Evolutionary conservation across 2,888 invertebrate genomes (phyloP).

Genomic region (Patella ulyssiponensis): DNA sequence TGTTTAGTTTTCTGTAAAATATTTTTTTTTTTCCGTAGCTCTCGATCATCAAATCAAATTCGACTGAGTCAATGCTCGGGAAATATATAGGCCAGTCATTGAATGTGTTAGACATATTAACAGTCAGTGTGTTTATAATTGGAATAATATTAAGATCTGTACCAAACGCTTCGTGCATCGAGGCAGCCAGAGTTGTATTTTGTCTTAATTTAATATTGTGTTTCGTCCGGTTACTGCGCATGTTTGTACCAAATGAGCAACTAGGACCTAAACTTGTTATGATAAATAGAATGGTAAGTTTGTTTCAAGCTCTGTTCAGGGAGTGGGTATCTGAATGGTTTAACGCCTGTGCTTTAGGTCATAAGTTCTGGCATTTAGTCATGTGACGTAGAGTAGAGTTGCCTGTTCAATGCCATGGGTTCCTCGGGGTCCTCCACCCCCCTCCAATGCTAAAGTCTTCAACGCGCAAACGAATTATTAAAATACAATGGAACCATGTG

Average conservation of each 20-base stretch:
- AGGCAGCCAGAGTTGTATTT: conserved; percentile 69
- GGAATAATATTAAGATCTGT: conserved; percentile 66
- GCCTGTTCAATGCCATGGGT: too few relatives aligned
- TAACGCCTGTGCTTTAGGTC: too few relatives aligned
- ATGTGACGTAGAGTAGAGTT: too few relatives aligned
- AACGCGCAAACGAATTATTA: too few relatives aligned
- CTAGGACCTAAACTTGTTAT: conserved; percentile 72
- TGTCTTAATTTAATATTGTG: conserved; percentile 70
- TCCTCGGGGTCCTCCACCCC: too few relatives aligned
- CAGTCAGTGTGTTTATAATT: conserved; percentile 61
- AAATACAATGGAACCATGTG: too few relatives aligned
- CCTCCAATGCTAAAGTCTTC: too few relatives aligned
- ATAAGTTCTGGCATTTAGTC: too few relatives aligned
- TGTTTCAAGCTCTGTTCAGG: neutral
- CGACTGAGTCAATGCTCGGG: conserved; percentile 50
- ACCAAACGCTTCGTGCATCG: conserved; percentile 53
- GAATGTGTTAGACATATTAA: conserved; percentile 69
- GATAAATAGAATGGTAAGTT: conserved; percentile 70
- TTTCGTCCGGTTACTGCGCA: conserved; percentile 68
- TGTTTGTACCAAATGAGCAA: conserved; percentile 68
- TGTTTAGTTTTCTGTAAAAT: too few relatives aligned
- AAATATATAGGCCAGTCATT: conserved; percentile 69
- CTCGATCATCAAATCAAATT: too few relatives aligned
- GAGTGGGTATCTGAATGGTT: too few relatives aligned
- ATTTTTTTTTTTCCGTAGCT: too few relatives aligned